Conservation (phyloP, 1,140 invertebrate genomes). For the Prorops nasuta region DNA sequence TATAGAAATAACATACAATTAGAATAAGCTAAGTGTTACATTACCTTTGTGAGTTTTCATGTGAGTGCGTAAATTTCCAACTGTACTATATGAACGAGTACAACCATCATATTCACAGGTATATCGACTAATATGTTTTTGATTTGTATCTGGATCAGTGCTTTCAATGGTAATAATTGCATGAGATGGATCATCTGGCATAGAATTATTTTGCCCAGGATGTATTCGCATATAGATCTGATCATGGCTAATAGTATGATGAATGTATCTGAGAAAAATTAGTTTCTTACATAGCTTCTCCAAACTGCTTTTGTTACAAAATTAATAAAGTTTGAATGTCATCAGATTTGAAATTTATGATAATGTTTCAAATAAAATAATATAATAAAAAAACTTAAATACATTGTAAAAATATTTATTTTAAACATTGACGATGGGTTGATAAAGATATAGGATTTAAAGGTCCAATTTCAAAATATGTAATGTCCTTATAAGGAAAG, state of each 20-base stretch:
- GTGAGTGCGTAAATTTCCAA: conserved; percentile 92
- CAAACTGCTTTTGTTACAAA: neutral
- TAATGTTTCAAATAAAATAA: too few relatives aligned
- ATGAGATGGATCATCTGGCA: conserved; percentile 66
- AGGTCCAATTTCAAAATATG: conserved; percentile 38
- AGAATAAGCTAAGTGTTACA: too few relatives aligned
- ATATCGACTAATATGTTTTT: conserved; percentile 70
- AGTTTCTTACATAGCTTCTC: neutral
- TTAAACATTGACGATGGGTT: neutral
- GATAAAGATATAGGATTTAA: conserved; percentile 5
- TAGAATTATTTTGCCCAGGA: conserved; percentile 58
- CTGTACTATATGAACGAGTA: conserved; percentile 86
- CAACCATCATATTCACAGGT: conserved; percentile 89
- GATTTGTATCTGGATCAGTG: conserved; percentile 64
- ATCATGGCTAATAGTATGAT: conserved; percentile 67
- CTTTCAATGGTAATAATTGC: conserved; percentile 68
- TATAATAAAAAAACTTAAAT: too few relatives aligned
- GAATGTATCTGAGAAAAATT: conserved; percentile 60
- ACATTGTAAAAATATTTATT: neutral
- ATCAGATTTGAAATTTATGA: too few relatives aligned
- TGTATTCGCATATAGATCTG: conserved; percentile 71
- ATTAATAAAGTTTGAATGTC: neutral
- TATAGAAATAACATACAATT: too few relatives aligned
- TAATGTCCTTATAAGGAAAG: conserved; percentile 50
- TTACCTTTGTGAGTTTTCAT: conserved; percentile 95